phyloP scores from a whole-genome alignment of 2,888 invertebrate species.

The Ectemnius lituratus region DNA sequence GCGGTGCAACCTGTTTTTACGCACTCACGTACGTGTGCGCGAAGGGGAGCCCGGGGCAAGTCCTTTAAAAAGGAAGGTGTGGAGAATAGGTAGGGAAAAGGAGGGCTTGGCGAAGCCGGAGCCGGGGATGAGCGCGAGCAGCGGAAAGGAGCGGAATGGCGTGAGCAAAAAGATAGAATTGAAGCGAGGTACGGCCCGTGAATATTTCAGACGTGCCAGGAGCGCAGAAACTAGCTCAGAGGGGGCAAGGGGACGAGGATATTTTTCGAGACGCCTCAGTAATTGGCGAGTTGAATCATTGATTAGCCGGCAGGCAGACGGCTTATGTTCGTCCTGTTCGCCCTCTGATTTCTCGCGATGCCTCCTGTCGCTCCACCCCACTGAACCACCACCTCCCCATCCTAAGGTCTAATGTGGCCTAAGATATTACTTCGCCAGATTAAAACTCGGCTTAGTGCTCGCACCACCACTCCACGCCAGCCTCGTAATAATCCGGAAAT shows the following conservation, averaged over 20 bases:
- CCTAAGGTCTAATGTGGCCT: conserved; percentile 67
- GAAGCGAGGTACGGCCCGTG: conserved; percentile 50
- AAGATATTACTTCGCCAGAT: conserved; percentile 72
- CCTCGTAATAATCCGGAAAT: conserved; percentile 65
- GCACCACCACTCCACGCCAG: conserved; percentile 15
- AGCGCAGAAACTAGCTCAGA: conserved; percentile 18
- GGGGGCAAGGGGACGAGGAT: conserved; percentile 49
- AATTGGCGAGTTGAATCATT: conserved; percentile 76
- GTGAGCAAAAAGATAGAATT: conserved; percentile 50
- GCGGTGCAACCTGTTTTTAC: conserved; percentile 8
- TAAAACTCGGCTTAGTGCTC: conserved; percentile 65
- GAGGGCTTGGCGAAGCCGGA: conserved; percentile 5
- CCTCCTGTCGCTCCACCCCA: conserved; percentile 41
- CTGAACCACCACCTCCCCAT: conserved; percentile 39
- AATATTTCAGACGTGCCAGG: conserved; percentile 55
- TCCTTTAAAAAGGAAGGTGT: conserved; percentile 24
- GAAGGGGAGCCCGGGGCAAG: conserved; percentile 9
- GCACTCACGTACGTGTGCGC: not conserved
- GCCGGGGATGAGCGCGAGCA: not conserved
- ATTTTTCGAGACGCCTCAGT: conserved; percentile 73
- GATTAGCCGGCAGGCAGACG: conserved; percentile 70
- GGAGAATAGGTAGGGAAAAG: not conserved
- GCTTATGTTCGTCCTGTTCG: conserved; percentile 54
- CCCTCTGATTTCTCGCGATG: conserved; percentile 25
- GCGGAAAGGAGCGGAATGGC: not conserved